phyloP scores from a whole-genome alignment of 23 tunicate genomes.

The Styela plicata region DNA sequence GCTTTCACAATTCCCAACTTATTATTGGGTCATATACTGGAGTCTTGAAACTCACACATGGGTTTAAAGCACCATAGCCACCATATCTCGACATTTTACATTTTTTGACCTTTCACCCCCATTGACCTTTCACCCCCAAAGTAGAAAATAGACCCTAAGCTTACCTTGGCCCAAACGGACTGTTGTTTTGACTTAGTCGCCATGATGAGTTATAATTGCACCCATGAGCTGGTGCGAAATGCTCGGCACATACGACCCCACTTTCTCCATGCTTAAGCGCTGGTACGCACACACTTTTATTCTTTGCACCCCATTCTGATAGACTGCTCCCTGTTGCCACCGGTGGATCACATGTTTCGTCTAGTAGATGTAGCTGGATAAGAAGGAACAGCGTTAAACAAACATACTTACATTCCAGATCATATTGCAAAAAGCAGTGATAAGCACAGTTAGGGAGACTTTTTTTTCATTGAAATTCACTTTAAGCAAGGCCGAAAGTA shows the following conservation, averaged over 20 bases:
- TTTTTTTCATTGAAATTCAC: neutral
- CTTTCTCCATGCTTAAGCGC: conserved; percentile 34
- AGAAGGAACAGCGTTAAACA: too few species aligned
- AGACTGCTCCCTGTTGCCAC: conserved; percentile 1
- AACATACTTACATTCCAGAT: too few species aligned
- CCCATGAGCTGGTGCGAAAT: conserved; percentile 50
- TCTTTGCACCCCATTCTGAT: conserved; percentile 39
- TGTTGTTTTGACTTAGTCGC: conserved; percentile 37
- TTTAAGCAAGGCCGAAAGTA: neutral
- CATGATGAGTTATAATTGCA: conserved; percentile 74
- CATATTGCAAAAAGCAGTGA: neutral
- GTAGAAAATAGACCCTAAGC: too few species aligned
- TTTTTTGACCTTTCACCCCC: too few species aligned
- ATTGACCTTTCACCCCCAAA: too few species aligned
- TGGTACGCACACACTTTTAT: conserved; percentile 35
- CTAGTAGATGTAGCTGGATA: conserved; percentile 26
- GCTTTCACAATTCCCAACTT: too few species aligned
- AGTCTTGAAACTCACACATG: too few species aligned
- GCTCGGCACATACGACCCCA: conserved; percentile 45
- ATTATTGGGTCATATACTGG: too few species aligned
- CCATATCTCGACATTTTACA: too few species aligned
- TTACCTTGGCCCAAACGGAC: conserved; percentile 72
- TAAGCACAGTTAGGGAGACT: too few species aligned
- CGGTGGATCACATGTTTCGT: conserved; percentile 13
- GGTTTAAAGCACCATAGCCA: too few species aligned